Percentiles rank a stretch among this genome's conserved stretches.
Evolutionary conservation across 2,797 vertebrate species (phyloP).

Genomic region (Alouatta caraya): DNA sequence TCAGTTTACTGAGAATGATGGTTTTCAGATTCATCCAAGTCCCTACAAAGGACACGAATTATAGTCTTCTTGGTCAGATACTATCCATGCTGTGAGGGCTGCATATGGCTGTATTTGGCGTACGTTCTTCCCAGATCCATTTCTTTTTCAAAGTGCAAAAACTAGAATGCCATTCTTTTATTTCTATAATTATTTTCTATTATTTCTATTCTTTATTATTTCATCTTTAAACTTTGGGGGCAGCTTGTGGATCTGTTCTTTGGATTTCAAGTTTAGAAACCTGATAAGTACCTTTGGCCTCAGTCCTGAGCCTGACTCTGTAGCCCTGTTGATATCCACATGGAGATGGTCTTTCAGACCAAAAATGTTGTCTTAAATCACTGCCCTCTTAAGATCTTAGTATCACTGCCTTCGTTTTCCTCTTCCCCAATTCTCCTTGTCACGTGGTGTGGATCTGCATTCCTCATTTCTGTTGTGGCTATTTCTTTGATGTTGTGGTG

Average conservation of each 20-base stretch:
- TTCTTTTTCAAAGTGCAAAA: background rate
- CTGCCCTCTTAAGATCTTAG: background rate
- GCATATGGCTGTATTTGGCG: background rate
- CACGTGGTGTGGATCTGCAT: background rate
- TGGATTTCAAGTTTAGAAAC: conserved; percentile 7
- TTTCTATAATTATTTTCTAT: background rate
- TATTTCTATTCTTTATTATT: background rate
- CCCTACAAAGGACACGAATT: too few relatives aligned
- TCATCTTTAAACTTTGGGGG: background rate
- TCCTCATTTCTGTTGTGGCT: background rate
- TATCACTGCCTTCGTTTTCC: background rate
- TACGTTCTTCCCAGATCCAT: background rate
- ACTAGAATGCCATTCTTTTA: background rate
- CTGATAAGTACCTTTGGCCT: background rate
- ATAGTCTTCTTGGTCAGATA: background rate
- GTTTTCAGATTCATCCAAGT: too few relatives aligned
- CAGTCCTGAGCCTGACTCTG: background rate
- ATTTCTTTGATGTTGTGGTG: background rate
- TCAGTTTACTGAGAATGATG: too few relatives aligned
- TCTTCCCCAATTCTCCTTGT: background rate
- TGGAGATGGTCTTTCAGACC: background rate
- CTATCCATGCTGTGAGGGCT: background rate
- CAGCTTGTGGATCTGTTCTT: background rate
- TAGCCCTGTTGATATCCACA: background rate
- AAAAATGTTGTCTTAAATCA: background rate